Base-by-base conservation (phyloP, 1,140 invertebrate species). In the Diorhabda sublineata region DNA sequence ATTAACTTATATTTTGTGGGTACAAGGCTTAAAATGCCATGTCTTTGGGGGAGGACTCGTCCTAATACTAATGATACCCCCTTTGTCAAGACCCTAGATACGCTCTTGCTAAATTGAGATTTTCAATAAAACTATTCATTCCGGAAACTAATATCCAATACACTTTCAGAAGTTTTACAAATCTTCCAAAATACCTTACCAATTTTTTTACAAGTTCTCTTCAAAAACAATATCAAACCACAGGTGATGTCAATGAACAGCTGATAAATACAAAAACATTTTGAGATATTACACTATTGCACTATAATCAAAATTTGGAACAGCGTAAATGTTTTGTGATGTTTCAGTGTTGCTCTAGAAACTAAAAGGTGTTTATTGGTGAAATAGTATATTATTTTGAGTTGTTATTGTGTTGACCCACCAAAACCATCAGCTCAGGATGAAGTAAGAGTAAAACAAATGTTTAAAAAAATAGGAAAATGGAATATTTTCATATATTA, bases 101-200 rank as follows among this genome's bases (percentile, higher is more conserved):
- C 26, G 26, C 26, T 1, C 26, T 26, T 26, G 26, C 5, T 26
- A 26, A 0, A 57, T 57, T 57, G 56, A 57, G 3, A 57, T 57
- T 57, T 57, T 57, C 56, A 57, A 57, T 57, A 4, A 57, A 57
- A 57, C 56, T 57, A 57, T 57, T 57, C 56, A 57, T 57, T 57
- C 56, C 11, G 56, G 56, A 57, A 57, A 57, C 56, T 57, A 57
- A 57, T 57, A 57, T n/a, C 56, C 11, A 8, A 57, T 57, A 8
- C 56, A 57, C 56, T 57, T 57, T 57, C 56, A 57, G 56, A 57
- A 57, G 8, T 57, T 8, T 57, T 57, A 57, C 56, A 8, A 57
- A 57, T 11, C 56, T 57, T 57, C 56, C 56, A 57, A 57, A 57
- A 8, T 57, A 57, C 56, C 56, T 57, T 57, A n/a, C 56, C 56